A percentile compares a stretch with the other conserved stretches of the same genome.
Evolutionary conservation across 2,888 invertebrate genomes (phyloP).

Genomic region (Lochmaea crataegi): DNA sequence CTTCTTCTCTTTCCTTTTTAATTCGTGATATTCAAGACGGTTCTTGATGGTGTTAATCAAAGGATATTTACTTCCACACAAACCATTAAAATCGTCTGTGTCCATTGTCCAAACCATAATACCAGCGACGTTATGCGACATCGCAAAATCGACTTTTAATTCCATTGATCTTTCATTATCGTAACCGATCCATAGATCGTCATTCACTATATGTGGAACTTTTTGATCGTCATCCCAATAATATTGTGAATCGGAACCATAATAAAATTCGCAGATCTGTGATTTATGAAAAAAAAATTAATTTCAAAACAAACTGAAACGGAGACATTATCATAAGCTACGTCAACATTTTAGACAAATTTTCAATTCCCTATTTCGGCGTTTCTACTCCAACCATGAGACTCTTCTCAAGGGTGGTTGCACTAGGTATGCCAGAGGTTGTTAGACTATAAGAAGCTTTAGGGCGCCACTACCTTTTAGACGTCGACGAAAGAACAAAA

Average conservation of each 20-base stretch:
- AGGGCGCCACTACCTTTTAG: too few species aligned
- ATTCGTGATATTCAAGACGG: neutral
- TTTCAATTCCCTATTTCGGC: too few species aligned
- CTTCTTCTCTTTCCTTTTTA: neutral
- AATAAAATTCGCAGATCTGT: neutral
- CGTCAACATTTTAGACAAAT: too few species aligned
- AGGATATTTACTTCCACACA: constrained; percentile 64
- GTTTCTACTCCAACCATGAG: too few species aligned
- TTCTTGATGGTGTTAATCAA: constrained; percentile 46
- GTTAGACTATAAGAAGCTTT: too few species aligned
- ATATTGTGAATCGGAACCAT: constrained; percentile 47
- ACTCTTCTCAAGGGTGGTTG: too few species aligned
- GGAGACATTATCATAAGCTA: too few species aligned
- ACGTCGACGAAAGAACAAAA: too few species aligned
- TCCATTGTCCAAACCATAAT: constrained; percentile 83
- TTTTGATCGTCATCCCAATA: constrained; percentile 60
- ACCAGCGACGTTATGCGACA: constrained; percentile 66
- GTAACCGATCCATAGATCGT: constrained; percentile 75
- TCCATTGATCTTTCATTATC: constrained; percentile 70
- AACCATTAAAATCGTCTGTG: constrained; percentile 77
- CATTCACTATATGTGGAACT: constrained; percentile 71
- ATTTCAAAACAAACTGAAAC: too few species aligned
- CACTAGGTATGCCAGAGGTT: too few species aligned
- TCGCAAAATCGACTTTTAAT: constrained; percentile 63
- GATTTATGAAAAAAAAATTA: neutral